These are phyloP conservation scores for Epizoanthus scotinus DNA, from an alignment of 92 coral and sea anemone genomes.

Conservation along the genomic window DNA sequence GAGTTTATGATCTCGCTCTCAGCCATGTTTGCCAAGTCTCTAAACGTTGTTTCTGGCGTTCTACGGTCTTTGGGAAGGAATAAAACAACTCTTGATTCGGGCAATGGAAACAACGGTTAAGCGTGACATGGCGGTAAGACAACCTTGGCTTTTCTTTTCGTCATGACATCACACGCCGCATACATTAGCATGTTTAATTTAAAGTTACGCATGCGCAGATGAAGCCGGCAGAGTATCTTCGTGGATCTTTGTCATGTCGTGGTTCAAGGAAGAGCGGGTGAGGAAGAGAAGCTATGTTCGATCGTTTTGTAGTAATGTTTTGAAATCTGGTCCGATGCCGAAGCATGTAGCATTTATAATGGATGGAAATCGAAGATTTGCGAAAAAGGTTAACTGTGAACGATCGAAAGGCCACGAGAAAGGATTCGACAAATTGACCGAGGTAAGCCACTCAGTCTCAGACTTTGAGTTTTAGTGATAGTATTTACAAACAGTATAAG, in stretches of 20 bases:
- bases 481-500: too few species aligned
- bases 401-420: conserved; percentile 99
- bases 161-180: conserved; percentile 83
- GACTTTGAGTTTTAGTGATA: too few species aligned
- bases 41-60: conserved; percentile 43
- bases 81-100: conserved; percentile 64
- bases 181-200: conserved; percentile 4
- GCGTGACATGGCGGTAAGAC: conserved; percentile 99
- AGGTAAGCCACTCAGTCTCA: conserved; percentile 57
- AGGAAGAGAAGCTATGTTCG: conserved; percentile 72
- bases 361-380: conserved; percentile 98
- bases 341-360: conserved; percentile 94
- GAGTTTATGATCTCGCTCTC: conserved; percentile 57
- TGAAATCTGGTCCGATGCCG: conserved; percentile 90
- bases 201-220: conserved; percentile 25
- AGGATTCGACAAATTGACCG: conserved; percentile 94
- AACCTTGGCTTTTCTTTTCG: conserved; percentile 77
- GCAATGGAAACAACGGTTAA: conserved; percentile 75
- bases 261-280: conserved; percentile 83
- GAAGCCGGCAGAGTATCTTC: neutral
- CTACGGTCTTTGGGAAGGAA: conserved; percentile 35
- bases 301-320: conserved; percentile 88
- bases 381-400: conserved; percentile 86
- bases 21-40: conserved; percentile 49
- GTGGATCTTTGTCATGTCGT: conserved; percentile 56